These are phyloP conservation scores for Spilarctia lutea DNA, from an alignment of 2,888 invertebrate genomes.

Conservation along the genomic window DNA sequence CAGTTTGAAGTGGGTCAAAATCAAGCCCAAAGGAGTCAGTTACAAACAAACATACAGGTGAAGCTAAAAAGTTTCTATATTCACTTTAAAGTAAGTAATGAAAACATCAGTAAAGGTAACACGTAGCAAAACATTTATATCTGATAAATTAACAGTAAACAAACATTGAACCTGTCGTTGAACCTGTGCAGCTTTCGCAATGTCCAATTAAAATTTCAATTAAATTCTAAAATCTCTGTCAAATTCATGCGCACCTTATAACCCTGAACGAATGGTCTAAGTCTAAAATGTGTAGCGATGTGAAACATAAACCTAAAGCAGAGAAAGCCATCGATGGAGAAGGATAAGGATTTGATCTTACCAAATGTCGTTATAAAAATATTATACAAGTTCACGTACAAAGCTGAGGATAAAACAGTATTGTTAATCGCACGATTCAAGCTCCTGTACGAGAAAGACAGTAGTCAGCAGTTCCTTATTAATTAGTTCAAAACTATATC, in stretches of 20 bases:
- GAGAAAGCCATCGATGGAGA: background rate
- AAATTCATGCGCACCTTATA: constrained; percentile 59
- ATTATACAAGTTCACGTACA: too few species aligned
- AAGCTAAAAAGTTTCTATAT: background rate
- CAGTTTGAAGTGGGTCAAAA: too few species aligned
- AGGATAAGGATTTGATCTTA: background rate
- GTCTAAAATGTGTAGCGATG: constrained; percentile 32
- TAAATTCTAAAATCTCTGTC: constrained; percentile 68
- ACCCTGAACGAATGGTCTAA: constrained; percentile 50
- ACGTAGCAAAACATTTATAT: constrained; percentile 16
- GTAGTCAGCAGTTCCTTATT: background rate
- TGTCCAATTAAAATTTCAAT: constrained; percentile 72
- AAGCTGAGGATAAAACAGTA: background rate
- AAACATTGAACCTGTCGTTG: constrained; percentile 38
- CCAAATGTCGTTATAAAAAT: background rate
- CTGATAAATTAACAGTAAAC: constrained; percentile 52
- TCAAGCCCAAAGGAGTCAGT: too few species aligned
- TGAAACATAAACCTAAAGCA: background rate
- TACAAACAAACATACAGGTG: too few species aligned
- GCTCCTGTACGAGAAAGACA: background rate
- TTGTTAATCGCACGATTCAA: background rate
- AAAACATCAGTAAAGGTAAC: background rate
- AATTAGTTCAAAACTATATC: background rate
- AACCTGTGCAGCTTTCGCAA: constrained; percentile 59
- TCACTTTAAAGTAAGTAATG: background rate